Percentiles rank a stretch among this genome's conserved stretches.
phyloP scores from a whole-genome alignment of 1,140 invertebrate genomes.

The Lepidostoma basale region DNA sequence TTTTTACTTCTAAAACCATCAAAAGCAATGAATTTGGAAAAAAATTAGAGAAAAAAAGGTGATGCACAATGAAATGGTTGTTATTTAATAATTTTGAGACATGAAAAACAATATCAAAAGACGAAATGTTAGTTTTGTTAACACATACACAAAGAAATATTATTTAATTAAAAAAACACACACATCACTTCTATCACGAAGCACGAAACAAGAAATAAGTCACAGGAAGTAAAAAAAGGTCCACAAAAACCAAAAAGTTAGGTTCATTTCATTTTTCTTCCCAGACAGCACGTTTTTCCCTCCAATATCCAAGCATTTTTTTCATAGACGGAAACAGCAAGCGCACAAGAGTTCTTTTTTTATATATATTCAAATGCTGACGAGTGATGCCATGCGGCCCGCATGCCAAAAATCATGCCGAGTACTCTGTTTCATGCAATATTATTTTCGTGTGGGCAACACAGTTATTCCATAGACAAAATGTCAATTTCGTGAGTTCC shows the following conservation, averaged over 20 bases:
- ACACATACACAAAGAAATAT: conserved; percentile 2
- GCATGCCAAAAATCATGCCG: conserved; percentile 16
- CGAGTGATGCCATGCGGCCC: conserved; percentile 17
- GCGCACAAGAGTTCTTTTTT: conserved; percentile 2
- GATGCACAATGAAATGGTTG: too few species aligned
- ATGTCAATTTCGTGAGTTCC: conserved; percentile 8
- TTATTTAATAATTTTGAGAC: too few species aligned
- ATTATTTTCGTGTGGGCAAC: conserved; percentile 8
- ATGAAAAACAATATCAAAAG: too few species aligned
- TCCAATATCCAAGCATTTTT: not conserved
- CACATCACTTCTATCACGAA: conserved; percentile 13
- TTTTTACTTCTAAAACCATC: too few species aligned
- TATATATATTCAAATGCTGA: too few species aligned
- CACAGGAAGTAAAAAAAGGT: conserved; percentile 4
- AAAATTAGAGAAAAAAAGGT: too few species aligned
- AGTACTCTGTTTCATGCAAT: conserved; percentile 10
- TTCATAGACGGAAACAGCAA: conserved; percentile 16
- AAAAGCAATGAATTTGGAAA: too few species aligned
- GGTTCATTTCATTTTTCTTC: conserved; percentile 3
- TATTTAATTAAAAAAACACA: conserved; percentile 10
- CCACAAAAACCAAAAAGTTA: not conserved
- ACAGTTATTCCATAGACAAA: conserved; percentile 11
- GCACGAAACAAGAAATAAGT: conserved; percentile 7
- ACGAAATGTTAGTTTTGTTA: conserved; percentile 25
- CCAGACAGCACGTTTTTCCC: not conserved